Evolutionary conservation across 2,888 invertebrate species (phyloP).

Genomic region (Leptinotarsa peninsularis): DNA sequence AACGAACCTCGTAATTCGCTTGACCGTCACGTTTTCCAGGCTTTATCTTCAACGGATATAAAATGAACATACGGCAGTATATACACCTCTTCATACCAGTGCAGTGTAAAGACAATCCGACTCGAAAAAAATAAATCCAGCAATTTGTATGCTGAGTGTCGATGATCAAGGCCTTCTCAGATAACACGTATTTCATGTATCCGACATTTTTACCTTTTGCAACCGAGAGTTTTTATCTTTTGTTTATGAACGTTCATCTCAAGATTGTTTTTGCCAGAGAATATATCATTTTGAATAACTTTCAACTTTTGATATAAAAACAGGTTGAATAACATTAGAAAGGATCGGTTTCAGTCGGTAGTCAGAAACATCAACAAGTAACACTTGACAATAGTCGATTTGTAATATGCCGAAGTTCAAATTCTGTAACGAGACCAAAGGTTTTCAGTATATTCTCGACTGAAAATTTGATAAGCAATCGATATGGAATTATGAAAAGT

Average conservation of each 20-base stretch:
- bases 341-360: no score
- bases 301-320: background rate
- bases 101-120: slow-evolving; percentile 42
- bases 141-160: slow-evolving; percentile 61
- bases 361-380: no score
- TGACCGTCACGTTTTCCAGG: background rate
- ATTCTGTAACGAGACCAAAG: no score
- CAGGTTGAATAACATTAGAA: no score
- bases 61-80: slow-evolving; percentile 23
- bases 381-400: no score
- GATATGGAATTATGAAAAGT: no score
- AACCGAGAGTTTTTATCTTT: slow-evolving; percentile 52
- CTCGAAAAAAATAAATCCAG: slow-evolving; percentile 57
- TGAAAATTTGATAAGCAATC: no score
- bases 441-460: no score
- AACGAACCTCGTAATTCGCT: background rate
- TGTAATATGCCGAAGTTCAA: no score
- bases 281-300: background rate
- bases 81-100: slow-evolving; percentile 43
- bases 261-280: slow-evolving; percentile 12
- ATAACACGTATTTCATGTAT: slow-evolving; percentile 61
- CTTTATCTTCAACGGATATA: slow-evolving; percentile 8
- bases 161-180: slow-evolving; percentile 59
- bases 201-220: slow-evolving; percentile 58
- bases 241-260: slow-evolving; percentile 39